Conservation (phyloP, 1,140 invertebrate species). For the Anoplolepis gracilipes region DNA sequence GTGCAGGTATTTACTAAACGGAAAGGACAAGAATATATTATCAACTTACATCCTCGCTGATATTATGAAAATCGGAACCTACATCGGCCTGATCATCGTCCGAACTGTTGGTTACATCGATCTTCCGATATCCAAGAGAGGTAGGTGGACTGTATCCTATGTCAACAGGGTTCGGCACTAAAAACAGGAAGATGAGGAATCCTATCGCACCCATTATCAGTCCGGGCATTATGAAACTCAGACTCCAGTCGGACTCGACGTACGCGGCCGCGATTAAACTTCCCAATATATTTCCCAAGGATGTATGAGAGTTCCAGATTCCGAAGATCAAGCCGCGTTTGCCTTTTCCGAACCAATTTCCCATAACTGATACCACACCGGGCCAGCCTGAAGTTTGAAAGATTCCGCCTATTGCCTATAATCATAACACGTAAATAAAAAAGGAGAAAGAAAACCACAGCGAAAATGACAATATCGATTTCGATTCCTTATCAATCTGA, state of each 20-base stretch:
- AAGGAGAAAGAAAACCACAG: neutral
- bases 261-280: constrained; percentile 93
- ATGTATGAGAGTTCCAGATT: constrained; percentile 98
- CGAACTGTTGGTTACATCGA: constrained; percentile 78
- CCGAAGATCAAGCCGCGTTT: constrained; percentile 97
- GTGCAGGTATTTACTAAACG: constrained; percentile 27
- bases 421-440: constrained; percentile 52
- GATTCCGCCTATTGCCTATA: constrained; percentile 92
- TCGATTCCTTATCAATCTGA: neutral
- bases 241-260: constrained; percentile 95
- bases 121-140: constrained; percentile 77
- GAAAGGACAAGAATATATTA: neutral
- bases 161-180: constrained; percentile 92
- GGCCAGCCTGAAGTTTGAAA: constrained; percentile 97
- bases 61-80: constrained; percentile 65
- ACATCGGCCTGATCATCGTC: constrained; percentile 78
- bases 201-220: constrained; percentile 92
- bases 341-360: constrained; percentile 98
- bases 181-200: constrained; percentile 94
- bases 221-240: constrained; percentile 97
- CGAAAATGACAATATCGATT: neutral
- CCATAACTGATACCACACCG: constrained; percentile 96
- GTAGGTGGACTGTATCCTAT: constrained; percentile 88
- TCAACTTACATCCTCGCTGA: constrained; percentile 80
- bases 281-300: constrained; percentile 97